phyloP scores from a whole-genome alignment of 1,140 invertebrate genomes.

The Zaprionus tsacasi region DNA sequence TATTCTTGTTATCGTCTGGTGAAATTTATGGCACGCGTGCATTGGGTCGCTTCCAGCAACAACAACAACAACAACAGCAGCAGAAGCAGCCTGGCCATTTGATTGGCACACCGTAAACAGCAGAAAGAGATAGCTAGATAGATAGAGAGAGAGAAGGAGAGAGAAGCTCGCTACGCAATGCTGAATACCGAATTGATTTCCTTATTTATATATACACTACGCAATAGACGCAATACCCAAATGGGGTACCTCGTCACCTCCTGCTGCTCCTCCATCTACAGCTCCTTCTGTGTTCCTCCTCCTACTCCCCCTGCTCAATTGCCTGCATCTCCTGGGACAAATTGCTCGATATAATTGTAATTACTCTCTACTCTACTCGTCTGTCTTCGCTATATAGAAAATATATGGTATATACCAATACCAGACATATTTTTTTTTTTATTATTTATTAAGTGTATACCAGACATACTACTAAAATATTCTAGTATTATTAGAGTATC shows the following conservation, averaged over 20 bases:
- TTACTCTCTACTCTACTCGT: neutral
- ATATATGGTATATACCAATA: no score
- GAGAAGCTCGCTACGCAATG: constrained; percentile 23
- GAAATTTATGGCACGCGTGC: constrained; percentile 53
- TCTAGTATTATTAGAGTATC: no score
- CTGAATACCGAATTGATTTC: constrained; percentile 45
- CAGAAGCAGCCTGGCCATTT: constrained; percentile 23
- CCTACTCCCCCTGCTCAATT: neutral
- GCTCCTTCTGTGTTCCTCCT: no score
- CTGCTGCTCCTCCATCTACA: neutral
- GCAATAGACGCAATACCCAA: constrained; percentile 8
- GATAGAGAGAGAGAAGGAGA: neutral
- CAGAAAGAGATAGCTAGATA: constrained; percentile 1
- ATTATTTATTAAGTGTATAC: no score
- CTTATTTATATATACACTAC: constrained; percentile 33
- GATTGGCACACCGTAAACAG: constrained; percentile 42
- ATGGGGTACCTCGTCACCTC: neutral
- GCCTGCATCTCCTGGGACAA: constrained; percentile 3
- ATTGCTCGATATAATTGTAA: constrained; percentile 9
- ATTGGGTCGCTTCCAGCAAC: constrained; percentile 24
- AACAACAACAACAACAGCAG: constrained; percentile 10
- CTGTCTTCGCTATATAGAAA: neutral
- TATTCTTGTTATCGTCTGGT: constrained; percentile 40
- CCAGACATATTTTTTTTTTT: no score
- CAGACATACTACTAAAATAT: no score